Conservation (phyloP, 2,888 invertebrate species). For the Chloroclystis v-ata region DNA sequence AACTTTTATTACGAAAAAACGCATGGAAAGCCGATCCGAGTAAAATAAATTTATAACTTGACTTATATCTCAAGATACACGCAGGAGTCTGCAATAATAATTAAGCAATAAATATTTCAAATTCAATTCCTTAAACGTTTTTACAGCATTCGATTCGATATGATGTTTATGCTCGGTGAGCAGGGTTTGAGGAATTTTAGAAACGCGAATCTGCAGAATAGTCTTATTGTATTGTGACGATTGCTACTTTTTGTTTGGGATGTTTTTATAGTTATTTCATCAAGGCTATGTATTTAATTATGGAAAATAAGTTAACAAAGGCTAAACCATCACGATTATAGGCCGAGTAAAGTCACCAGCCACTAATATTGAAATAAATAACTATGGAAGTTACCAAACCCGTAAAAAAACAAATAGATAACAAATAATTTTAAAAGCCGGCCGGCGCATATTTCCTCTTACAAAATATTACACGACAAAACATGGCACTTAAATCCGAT, state of each 20-base stretch:
- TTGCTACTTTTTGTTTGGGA: neutral
- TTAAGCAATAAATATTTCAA: no score
- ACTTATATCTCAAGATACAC: no score
- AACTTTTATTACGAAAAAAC: slow-evolving; percentile 7
- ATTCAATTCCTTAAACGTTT: no score
- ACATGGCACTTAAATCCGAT: neutral
- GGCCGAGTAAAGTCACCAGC: no score
- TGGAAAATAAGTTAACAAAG: no score
- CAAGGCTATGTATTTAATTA: no score
- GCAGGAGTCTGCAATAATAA: no score
- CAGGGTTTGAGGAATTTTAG: neutral
- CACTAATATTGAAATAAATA: no score
- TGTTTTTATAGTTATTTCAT: neutral
- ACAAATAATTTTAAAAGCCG: neutral
- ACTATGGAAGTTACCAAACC: no score
- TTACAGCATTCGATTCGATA: slow-evolving; percentile 7
- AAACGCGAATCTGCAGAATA: neutral
- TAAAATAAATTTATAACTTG: slow-evolving; percentile 6
- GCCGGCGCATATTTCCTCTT: neutral
- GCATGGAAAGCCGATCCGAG: slow-evolving; percentile 3
- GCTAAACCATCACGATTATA: no score
- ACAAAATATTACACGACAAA: neutral
- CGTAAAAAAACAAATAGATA: no score
- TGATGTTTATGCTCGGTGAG: slow-evolving; percentile 11
- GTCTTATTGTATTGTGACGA: neutral